Evolutionary conservation across 2,113 vertebrate species (phyloP).

Genomic region (Vulpes lagopus): DNA sequence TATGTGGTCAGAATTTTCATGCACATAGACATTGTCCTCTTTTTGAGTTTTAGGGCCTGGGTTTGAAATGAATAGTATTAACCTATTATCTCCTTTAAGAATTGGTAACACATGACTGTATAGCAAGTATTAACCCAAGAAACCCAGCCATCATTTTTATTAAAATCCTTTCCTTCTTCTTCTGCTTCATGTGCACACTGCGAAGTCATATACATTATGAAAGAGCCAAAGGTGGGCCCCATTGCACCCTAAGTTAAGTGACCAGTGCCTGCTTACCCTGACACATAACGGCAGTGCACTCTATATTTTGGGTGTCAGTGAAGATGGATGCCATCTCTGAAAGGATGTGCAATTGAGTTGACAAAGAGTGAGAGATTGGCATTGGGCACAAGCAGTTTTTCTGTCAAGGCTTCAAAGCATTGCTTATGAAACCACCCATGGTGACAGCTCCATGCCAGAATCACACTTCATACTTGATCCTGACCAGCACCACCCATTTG

Average conservation of each 20-base stretch:
- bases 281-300: slow-evolving; percentile 27
- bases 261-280: background rate
- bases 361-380: slow-evolving; percentile 79
- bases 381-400: slow-evolving; percentile 71
- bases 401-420: slow-evolving; percentile 74
- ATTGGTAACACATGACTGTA: background rate
- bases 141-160: background rate
- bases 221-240: background rate
- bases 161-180: background rate
- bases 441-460: slow-evolving; percentile 74
- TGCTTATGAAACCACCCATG: slow-evolving; percentile 63
- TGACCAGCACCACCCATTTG: background rate
- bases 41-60: background rate
- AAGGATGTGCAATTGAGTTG: slow-evolving; percentile 72
- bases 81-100: background rate
- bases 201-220: background rate
- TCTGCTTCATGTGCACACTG: background rate
- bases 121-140: background rate
- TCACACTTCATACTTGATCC: slow-evolving; percentile 49
- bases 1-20: background rate
- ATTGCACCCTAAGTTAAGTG: background rate
- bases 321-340: slow-evolving; percentile 70
- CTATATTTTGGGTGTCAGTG: slow-evolving; percentile 67
- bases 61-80: background rate
- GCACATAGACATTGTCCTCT: background rate